These are phyloP conservation scores for Calameuta idolon DNA, from an alignment of 2,888 invertebrate species.

Conservation along the genomic window DNA sequence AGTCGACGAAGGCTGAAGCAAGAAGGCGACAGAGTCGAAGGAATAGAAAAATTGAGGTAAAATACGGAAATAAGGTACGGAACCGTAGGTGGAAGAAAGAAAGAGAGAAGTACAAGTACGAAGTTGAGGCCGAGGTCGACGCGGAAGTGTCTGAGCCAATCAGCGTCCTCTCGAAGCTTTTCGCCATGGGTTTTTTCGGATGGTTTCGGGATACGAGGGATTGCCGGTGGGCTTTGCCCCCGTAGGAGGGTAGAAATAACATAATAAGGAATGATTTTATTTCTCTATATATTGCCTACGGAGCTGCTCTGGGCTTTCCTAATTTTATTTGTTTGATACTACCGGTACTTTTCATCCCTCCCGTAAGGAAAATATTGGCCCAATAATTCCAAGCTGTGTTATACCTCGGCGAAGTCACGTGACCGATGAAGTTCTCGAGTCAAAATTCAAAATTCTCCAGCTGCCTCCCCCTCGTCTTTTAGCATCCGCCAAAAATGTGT, in stretches of 20 bases:
- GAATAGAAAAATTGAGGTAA: too few relatives aligned
- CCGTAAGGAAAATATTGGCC: neutral
- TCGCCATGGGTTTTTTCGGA: conserved; percentile 9
- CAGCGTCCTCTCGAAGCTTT: conserved; percentile 39
- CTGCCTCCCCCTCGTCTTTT: too few relatives aligned
- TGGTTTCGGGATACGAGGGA: conserved; percentile 18
- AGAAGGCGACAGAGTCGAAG: too few relatives aligned
- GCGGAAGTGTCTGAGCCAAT: conserved; percentile 36
- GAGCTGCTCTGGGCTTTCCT: conserved; percentile 15
- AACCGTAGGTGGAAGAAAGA: conserved; percentile 3
- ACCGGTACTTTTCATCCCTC: neutral
- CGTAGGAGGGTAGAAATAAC: conserved; percentile 43
- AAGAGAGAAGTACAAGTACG: conserved; percentile 19
- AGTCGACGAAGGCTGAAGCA: too few relatives aligned
- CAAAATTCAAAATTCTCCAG: too few relatives aligned
- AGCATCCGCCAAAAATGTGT: too few relatives aligned
- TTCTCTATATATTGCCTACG: conserved; percentile 29
- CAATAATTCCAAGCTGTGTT: neutral
- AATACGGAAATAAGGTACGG: neutral
- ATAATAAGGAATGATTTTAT: conserved; percentile 57
- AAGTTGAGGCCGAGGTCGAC: neutral
- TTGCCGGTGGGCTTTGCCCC: neutral
- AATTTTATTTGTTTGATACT: conserved; percentile 37
- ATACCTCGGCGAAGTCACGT: too few relatives aligned
- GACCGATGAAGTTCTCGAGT: too few relatives aligned